Percentiles rank a stretch among this genome's conserved stretches.
These are phyloP conservation scores for Condylura cristata DNA, from an alignment of 2,113 vertebrate genomes.

Conservation along the genomic window DNA sequence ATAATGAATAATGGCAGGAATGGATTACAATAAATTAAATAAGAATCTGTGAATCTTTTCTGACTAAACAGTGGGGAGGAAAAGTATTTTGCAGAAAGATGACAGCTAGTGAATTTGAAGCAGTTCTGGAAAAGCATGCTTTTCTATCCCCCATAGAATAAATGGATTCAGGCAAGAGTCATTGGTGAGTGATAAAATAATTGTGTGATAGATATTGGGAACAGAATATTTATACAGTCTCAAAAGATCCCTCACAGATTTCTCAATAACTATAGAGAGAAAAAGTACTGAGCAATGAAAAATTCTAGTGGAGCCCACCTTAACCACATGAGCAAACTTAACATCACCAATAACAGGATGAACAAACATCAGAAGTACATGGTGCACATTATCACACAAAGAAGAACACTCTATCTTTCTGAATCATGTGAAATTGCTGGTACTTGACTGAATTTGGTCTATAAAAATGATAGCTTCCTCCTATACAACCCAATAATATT, in stretches of 20 bases:
- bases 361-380: too few relatives aligned
- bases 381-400: too few relatives aligned
- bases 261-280: not conserved
- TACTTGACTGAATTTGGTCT: not conserved
- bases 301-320: not conserved
- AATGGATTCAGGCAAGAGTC: not conserved
- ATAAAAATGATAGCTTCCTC: not conserved
- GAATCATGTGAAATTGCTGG: not conserved
- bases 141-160: not conserved
- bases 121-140: not conserved
- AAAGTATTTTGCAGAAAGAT: not conserved
- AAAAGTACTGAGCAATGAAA: not conserved
- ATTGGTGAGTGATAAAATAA: not conserved
- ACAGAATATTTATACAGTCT: not conserved
- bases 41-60: not conserved
- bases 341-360: not conserved
- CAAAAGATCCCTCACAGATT: not conserved
- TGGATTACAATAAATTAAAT: not conserved
- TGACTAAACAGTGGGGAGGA: not conserved
- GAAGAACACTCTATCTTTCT: not conserved
- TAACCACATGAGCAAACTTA: not conserved
- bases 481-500: not conserved
- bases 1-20: not conserved
- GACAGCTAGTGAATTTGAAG: not conserved
- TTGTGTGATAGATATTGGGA: not conserved